These are phyloP conservation scores for Micoletzkya japonica DNA, from an alignment of 2,888 invertebrate species.

Conservation along the genomic window DNA sequence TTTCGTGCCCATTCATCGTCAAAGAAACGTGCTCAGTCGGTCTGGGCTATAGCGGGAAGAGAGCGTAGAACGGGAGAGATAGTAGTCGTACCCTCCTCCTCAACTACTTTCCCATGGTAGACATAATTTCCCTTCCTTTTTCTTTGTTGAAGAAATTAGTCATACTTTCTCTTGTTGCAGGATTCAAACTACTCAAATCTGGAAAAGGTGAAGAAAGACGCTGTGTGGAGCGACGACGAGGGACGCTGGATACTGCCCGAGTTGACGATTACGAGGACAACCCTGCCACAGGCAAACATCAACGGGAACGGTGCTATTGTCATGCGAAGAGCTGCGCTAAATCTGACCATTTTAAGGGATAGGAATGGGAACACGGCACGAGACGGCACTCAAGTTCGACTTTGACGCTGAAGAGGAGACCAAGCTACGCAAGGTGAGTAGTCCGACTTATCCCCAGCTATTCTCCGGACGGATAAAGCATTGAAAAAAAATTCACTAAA, in stretches of 20 bases:
- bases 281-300: conserved; percentile 72
- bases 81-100: too few species aligned
- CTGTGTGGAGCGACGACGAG: conserved; percentile 78
- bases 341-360: too few species aligned
- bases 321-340: too few species aligned
- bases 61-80: too few species aligned
- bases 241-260: conserved; percentile 72
- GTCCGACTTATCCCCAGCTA: too few species aligned
- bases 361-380: too few species aligned
- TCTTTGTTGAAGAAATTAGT: background rate
- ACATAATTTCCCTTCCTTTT: background rate
- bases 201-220: conserved; percentile 74
- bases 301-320: conserved; percentile 38
- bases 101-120: background rate
- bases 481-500: background rate
- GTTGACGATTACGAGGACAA: conserved; percentile 72
- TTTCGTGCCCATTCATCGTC: background rate
- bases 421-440: conserved; percentile 39
- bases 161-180: conserved; percentile 20
- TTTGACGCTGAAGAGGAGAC: conserved; percentile 55
- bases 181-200: conserved; percentile 69
- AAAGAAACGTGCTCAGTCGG: too few species aligned
- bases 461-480: too few species aligned
- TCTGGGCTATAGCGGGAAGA: too few species aligned
- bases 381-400: too few species aligned